Base-by-base conservation (phyloP, 2,888 invertebrate genomes). In the Trachelus iudaicus region DNA sequence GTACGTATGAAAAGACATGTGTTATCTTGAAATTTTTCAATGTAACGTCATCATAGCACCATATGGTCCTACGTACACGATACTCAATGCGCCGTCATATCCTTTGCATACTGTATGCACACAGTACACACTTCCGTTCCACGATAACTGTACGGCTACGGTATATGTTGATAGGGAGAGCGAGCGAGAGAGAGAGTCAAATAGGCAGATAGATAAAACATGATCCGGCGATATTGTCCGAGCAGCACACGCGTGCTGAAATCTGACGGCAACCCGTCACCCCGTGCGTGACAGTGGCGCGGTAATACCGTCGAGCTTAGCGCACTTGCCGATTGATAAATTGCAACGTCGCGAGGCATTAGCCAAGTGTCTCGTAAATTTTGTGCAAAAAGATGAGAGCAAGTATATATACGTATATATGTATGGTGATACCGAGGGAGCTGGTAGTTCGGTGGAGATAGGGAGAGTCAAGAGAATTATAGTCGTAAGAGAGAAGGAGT, bases 171-270 rank as follows among this genome's bases (percentile, higher is more conserved):
- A 9, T 23, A 56, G 56, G 15, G 6, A 40, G 40, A 40, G 40
- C 4, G 40, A 15, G 15, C 0, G 35, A 35, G 35, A 40, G 40
- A 40, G 40, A 40, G 40, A 40, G 40, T 23, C 9, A 23, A 23
- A 56, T 9, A 23, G 56, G 1, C 9, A 9, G 56, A 56, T 9
- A 56, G 56, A 56, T 56, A 56, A 56, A 56, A 56, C 56, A 56
- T 56, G 56, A 56, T 56, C 56, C 56, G 15, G 56, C 56, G 56
- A 23, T 56, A 56, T 56, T 56, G 56, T 56, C 56, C 23, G 56
- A 56, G 56, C 56, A 77, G 69, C 82, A 82, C 81, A 86, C 87
- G 82, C 84, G 81, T 80, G 84, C 82, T 85, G 87, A 88, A 86
- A 87, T 84, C 83, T 83, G 80, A 79, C 31, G n/a, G 56, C 56